Evolutionary conservation across 2,797 vertebrate species (phyloP).

Genomic region (Acanthornis magna): DNA sequence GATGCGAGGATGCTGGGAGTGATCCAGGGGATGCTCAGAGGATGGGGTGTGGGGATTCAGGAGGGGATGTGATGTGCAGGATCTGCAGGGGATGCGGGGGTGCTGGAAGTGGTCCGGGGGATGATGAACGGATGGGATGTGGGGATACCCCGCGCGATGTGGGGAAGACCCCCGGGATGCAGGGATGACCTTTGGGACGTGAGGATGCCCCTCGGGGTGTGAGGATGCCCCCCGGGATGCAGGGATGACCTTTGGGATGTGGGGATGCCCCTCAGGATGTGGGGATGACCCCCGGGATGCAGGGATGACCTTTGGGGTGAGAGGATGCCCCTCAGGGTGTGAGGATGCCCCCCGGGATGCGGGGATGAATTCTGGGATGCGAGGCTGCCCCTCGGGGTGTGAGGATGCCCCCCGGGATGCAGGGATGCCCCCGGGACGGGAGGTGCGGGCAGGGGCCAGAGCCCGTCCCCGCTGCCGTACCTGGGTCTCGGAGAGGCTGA

Average conservation of each 20-base stretch:
- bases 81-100: not conserved
- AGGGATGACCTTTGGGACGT: not conserved
- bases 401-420: no score
- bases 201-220: not conserved
- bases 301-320: not conserved
- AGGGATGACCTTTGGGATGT: no score
- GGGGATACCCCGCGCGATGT: not conserved
- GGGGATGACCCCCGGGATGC: not conserved
- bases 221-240: no score
- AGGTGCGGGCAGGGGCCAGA: accelerated
- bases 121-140: not conserved
- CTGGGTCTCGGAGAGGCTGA: slow-evolving; percentile 98
- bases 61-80: not conserved
- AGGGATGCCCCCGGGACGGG: not conserved
- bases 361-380: not conserved
- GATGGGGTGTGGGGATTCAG: not conserved
- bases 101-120: not conserved
- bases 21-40: not conserved
- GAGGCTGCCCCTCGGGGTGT: not conserved
- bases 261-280: no score
- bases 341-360: not conserved
- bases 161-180: not conserved
- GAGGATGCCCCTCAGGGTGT: not conserved
- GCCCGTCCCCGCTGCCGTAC: slow-evolving; percentile 47
- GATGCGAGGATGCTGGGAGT: not conserved